Base-by-base conservation (phyloP, 1,140 invertebrate genomes). In the Neuroterus valhalla region DNA sequence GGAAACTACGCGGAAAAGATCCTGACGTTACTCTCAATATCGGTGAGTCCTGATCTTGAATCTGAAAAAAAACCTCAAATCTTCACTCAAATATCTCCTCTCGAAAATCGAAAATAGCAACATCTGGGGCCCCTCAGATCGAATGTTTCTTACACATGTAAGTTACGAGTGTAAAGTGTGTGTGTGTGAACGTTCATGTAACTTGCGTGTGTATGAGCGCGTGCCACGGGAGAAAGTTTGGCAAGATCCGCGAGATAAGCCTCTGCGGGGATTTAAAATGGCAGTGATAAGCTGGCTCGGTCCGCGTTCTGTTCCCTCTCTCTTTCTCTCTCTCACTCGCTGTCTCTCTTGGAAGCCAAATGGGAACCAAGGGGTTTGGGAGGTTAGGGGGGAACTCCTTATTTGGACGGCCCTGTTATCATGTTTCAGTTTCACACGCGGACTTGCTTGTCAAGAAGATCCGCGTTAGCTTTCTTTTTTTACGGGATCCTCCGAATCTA, bases 401-500 rank as follows among this genome's bases (percentile, higher is more conserved):
- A 89, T 89, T 88, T 89, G 87, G 88, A 83, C 78, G 85, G 85
- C 87, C 86, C 85, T 89, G 85, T 89, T 89, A 89, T 89, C 88
- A 89, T 84, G 88, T 89, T 89, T 89, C 88, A 85, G 88, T 89
- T 89, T 89, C 88, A 89, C 88, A 86, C 84, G 87, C 85, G 81
- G 82, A 82, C 81, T 84, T 76, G 67, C 72, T 79, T 79, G 74
- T 76, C 75, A 72, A 72, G 74, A 69, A 71, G 71, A 76, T 78
- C 72, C 55, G 72, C 70, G 72, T 77, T 71, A 70, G 72, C 62
- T 74, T 74, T 74, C 45, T 70, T 70, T 46, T 46, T 70, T 70
- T 23, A 43, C 67, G 15, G 31, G 55, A 26, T n/a, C 23, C 55
- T 62, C 55, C 26, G n/a, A 62, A 62, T 62, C 55, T 14, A 62